phyloP scores from a whole-genome alignment of 2,113 vertebrate genomes.

The Urocynchramus pylzowi region DNA sequence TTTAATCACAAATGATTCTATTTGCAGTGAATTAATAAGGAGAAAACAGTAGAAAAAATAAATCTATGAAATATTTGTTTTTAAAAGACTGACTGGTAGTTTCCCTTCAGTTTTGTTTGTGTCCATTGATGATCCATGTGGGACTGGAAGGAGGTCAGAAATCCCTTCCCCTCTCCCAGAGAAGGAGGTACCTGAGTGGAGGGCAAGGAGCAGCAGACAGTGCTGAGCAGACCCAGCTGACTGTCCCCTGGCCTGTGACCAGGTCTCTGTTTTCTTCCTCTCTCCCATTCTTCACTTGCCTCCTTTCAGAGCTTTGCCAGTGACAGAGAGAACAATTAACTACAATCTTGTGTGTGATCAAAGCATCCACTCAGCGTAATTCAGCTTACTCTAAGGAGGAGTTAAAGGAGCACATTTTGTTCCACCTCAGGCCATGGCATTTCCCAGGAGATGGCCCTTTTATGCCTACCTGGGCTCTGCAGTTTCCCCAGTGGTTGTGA shows the following conservation, averaged over 20 bases:
- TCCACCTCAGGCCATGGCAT: background rate
- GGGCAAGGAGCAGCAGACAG: background rate
- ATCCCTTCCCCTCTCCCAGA: background rate
- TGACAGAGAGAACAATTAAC: background rate
- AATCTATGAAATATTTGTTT: background rate
- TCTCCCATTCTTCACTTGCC: background rate
- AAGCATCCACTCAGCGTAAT: background rate
- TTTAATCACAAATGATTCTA: background rate
- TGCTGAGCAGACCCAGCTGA: background rate
- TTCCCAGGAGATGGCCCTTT: background rate
- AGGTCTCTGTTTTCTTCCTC: background rate
- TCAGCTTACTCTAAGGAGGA: rapidly evolving
- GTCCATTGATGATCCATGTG: background rate
- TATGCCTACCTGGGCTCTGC: background rate
- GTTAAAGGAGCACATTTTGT: background rate
- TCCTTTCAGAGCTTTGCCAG: background rate
- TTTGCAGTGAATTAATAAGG: background rate
- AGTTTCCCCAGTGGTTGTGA: background rate
- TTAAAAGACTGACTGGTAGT: background rate
- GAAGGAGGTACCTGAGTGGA: background rate
- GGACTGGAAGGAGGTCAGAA: background rate
- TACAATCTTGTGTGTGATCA: background rate
- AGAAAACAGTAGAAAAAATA: background rate
- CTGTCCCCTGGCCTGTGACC: background rate
- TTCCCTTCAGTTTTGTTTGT: background rate